Evolutionary conservation across 2,888 invertebrate genomes (phyloP).

Genomic region (Cosmia trapezina): DNA sequence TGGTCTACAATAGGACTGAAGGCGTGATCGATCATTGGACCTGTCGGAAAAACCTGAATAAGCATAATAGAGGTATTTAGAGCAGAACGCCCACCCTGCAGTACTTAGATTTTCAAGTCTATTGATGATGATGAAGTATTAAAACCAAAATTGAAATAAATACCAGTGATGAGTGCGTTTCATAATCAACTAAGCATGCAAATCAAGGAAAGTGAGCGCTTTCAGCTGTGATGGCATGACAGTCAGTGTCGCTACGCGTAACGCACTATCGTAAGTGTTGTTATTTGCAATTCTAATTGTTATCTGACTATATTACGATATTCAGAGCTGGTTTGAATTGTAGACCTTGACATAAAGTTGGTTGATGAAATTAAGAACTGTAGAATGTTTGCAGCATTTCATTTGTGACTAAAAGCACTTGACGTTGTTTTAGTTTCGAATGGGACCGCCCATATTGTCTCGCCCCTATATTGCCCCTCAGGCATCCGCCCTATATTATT

Average conservation of each 20-base stretch:
- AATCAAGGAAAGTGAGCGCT: constrained; percentile 69
- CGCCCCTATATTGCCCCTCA: no score
- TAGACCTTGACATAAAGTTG: constrained; percentile 51
- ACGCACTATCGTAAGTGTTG: constrained; percentile 37
- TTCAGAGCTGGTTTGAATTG: constrained; percentile 32
- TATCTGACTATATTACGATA: constrained; percentile 43
- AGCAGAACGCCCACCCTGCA: no score
- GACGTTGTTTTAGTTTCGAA: background rate
- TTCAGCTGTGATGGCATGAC: constrained; percentile 59
- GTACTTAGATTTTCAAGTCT: background rate
- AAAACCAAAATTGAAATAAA: constrained; percentile 23
- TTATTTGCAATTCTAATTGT: constrained; percentile 60
- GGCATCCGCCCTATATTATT: no score
- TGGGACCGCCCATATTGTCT: background rate
- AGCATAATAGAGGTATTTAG: background rate
- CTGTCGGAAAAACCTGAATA: background rate
- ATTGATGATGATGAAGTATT: background rate
- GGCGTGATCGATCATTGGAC: background rate
- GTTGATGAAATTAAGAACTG: constrained; percentile 49
- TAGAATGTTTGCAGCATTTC: constrained; percentile 19
- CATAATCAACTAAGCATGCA: constrained; percentile 63
- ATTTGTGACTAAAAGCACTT: constrained; percentile 15
- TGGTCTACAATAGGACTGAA: background rate
- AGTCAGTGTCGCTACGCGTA: constrained; percentile 35
- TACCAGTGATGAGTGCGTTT: constrained; percentile 26